phyloP scores from a whole-genome alignment of 2,888 invertebrate genomes.

The Eilema caniola region DNA sequence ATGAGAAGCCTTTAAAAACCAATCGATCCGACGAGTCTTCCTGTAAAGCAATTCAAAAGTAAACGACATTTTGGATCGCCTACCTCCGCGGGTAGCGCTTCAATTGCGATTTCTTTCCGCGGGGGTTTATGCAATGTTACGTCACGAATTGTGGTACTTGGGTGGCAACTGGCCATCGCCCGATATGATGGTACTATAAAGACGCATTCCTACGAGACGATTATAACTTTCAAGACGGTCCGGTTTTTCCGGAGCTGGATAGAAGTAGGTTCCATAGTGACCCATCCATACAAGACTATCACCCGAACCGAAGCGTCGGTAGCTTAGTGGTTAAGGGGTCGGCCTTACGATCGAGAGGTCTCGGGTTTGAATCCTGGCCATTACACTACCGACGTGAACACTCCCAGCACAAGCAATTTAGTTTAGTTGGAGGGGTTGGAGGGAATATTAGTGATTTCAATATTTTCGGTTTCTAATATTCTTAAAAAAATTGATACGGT shows the following conservation, averaged over 20 bases:
- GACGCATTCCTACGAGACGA: background rate
- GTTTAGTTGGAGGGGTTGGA: too few relatives aligned
- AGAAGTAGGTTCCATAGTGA: background rate
- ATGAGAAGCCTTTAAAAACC: constrained; percentile 41
- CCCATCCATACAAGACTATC: background rate
- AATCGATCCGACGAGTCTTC: constrained; percentile 44
- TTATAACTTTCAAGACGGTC: background rate
- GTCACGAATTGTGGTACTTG: constrained; percentile 49
- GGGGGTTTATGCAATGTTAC: constrained; percentile 46
- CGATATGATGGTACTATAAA: background rate
- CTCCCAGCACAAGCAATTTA: too few relatives aligned
- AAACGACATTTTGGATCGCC: constrained; percentile 33
- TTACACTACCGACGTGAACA: too few relatives aligned
- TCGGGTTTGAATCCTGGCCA: too few relatives aligned
- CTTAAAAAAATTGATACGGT: too few relatives aligned
- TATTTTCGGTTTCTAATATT: too few relatives aligned
- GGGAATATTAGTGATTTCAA: too few relatives aligned
- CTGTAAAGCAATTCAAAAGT: constrained; percentile 29
- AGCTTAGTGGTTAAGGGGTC: too few relatives aligned
- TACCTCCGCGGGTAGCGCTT: constrained; percentile 33
- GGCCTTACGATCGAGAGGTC: too few relatives aligned
- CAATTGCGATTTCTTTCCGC: constrained; percentile 38
- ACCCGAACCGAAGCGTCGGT: background rate
- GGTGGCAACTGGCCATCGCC: constrained; percentile 41
- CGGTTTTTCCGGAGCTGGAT: background rate